phyloP scores from a whole-genome alignment of 1,140 invertebrate genomes.

The Drosophila simulans region DNA sequence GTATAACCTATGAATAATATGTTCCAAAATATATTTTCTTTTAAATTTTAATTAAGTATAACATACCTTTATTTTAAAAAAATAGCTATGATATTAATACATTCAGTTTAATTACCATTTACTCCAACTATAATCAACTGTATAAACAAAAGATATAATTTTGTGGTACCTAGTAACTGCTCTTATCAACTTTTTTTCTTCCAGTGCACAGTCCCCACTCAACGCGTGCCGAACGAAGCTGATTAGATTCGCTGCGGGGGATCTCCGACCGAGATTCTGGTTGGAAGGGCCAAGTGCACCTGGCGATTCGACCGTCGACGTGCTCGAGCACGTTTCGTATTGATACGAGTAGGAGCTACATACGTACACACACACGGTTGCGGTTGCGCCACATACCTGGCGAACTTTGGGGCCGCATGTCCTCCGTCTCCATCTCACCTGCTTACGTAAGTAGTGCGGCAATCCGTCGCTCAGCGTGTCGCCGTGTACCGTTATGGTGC shows the following conservation, averaged over 20 bases:
- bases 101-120: too few relatives aligned
- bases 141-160: too few relatives aligned
- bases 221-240: slow-evolving; percentile 24
- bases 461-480: slow-evolving; percentile 58
- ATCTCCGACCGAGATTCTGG: slow-evolving; percentile 24
- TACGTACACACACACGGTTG: too few relatives aligned
- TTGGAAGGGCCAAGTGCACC: slow-evolving; percentile 31
- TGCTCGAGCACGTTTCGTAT: slow-evolving; percentile 62
- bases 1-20: too few relatives aligned
- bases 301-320: slow-evolving; percentile 34
- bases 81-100: too few relatives aligned
- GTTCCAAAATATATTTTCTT: too few relatives aligned
- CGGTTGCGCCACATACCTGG: slow-evolving; percentile 12
- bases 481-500: slow-evolving; percentile 65
- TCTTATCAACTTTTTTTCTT: not conserved
- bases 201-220: not conserved
- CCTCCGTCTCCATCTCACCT: slow-evolving; percentile 21
- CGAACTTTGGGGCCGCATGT: slow-evolving; percentile 32
- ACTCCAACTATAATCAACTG: too few relatives aligned
- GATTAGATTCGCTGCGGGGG: slow-evolving; percentile 40
- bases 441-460: slow-evolving; percentile 67
- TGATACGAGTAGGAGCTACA: slow-evolving; percentile 57
- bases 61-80: too few relatives aligned
- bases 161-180: too few relatives aligned
- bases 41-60: too few relatives aligned